Percentiles rank a stretch among this genome's conserved stretches.
phyloP scores from a whole-genome alignment of 1,140 invertebrate genomes.

The Harlomillsia oculata region DNA sequence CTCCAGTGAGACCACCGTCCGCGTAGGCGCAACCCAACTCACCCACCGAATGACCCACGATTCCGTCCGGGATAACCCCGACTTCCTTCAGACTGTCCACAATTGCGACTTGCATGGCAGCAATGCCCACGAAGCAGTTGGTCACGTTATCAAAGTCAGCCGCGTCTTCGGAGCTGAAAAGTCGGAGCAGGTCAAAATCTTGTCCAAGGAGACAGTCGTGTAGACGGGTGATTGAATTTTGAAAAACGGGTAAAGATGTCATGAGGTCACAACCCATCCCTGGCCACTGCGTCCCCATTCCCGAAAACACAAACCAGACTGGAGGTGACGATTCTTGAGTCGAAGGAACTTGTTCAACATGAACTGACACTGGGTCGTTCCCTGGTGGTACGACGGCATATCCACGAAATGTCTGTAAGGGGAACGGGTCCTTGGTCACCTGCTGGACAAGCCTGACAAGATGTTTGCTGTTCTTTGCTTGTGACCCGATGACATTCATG shows the following conservation, averaged over 20 bases:
- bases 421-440: neutral
- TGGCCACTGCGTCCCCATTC: constrained; percentile 93
- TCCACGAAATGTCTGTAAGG: neutral
- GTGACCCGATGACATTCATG: too few species aligned
- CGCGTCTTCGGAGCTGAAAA: constrained; percentile 65
- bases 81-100: constrained; percentile 70
- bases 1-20: constrained; percentile 82
- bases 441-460: neutral
- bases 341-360: neutral
- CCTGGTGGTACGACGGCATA: constrained; percentile 1
- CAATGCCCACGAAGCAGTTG: constrained; percentile 83
- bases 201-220: constrained; percentile 63
- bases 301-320: constrained; percentile 39
- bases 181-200: constrained; percentile 68
- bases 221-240: constrained; percentile 60
- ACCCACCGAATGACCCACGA: constrained; percentile 91
- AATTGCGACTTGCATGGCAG: constrained; percentile 83
- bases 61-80: constrained; percentile 77
- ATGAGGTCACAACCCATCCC: constrained; percentile 83
- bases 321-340: neutral
- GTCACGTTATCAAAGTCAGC: constrained; percentile 69
- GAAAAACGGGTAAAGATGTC: constrained; percentile 65
- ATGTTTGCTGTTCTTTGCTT: neutral
- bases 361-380: neutral
- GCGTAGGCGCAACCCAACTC: constrained; percentile 94